A percentile compares a stretch with the other conserved stretches of the same genome.
Evolutionary conservation across 2,113 vertebrate genomes (phyloP).

Genomic region (Romanogobio albipinnatus): DNA sequence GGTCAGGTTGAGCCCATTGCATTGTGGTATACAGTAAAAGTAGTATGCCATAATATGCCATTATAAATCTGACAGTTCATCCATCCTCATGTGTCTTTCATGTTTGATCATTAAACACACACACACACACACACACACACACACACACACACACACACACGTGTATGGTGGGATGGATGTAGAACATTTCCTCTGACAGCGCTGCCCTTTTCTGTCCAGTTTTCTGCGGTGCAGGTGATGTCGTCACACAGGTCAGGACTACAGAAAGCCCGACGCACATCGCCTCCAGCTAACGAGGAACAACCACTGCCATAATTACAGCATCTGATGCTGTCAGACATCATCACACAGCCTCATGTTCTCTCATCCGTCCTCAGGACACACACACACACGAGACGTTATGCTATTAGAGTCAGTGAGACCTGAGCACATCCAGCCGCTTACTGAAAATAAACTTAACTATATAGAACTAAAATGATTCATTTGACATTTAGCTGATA

Average conservation of each 20-base stretch:
- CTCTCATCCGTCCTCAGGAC: background rate
- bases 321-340: background rate
- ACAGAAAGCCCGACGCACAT: background rate
- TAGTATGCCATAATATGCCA: background rate
- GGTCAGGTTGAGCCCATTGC: background rate
- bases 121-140: too few relatives aligned
- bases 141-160: too few relatives aligned
- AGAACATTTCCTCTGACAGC: background rate
- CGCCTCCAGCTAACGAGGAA: background rate
- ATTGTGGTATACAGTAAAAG: background rate
- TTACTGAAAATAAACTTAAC: background rate
- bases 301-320: background rate
- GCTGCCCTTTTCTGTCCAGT: background rate
- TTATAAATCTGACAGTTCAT: background rate
- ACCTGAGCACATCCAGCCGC: background rate
- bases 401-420: background rate
- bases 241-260: constrained; percentile 9
- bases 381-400: background rate
- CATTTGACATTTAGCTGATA: background rate
- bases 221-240: background rate
- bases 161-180: background rate
- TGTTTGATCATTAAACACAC: background rate
- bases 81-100: background rate
- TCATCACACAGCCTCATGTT: background rate
- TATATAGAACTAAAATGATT: background rate